phyloP scores from a whole-genome alignment of 2,113 vertebrate species.

The Pipa parva region DNA sequence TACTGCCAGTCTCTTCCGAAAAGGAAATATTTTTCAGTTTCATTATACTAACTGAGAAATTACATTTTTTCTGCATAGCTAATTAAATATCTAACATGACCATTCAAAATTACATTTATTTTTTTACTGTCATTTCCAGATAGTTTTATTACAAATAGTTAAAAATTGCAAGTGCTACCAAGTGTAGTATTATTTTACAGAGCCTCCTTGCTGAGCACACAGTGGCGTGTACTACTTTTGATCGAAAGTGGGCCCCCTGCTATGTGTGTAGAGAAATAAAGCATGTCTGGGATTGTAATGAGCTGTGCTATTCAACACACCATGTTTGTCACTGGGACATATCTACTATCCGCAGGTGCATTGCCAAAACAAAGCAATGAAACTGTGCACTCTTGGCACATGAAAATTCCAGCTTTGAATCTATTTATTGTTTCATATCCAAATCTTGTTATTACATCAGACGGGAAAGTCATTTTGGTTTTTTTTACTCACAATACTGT shows the following conservation, averaged over 20 bases:
- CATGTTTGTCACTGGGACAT: slow-evolving; percentile 7
- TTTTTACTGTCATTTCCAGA: no score
- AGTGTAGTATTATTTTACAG: no score
- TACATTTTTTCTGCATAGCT: no score
- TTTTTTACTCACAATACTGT: slow-evolving; percentile 43
- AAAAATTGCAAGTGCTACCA: no score
- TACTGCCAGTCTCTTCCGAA: no score
- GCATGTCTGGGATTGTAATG: slow-evolving; percentile 25
- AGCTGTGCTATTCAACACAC: slow-evolving; percentile 24
- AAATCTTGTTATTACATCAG: slow-evolving; percentile 52
- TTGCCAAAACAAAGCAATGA: slow-evolving; percentile 29
- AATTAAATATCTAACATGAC: no score
- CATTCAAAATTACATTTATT: no score
- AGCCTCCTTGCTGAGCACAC: neutral
- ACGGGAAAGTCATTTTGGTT: slow-evolving; percentile 53
- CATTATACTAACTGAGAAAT: no score
- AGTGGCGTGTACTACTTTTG: neutral
- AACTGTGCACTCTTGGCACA: slow-evolving; percentile 44
- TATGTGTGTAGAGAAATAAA: slow-evolving; percentile 2
- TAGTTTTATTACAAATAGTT: no score
- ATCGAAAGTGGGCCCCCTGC: no score
- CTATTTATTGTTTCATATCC: slow-evolving; percentile 29
- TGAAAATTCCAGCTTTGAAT: slow-evolving; percentile 39
- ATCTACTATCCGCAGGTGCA: slow-evolving; percentile 35
- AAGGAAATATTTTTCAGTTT: no score